Percentiles rank a stretch among this genome's conserved stretches.
Conservation (phyloP, 2,113 vertebrate genomes). For the Hipposideros armiger region DNA sequence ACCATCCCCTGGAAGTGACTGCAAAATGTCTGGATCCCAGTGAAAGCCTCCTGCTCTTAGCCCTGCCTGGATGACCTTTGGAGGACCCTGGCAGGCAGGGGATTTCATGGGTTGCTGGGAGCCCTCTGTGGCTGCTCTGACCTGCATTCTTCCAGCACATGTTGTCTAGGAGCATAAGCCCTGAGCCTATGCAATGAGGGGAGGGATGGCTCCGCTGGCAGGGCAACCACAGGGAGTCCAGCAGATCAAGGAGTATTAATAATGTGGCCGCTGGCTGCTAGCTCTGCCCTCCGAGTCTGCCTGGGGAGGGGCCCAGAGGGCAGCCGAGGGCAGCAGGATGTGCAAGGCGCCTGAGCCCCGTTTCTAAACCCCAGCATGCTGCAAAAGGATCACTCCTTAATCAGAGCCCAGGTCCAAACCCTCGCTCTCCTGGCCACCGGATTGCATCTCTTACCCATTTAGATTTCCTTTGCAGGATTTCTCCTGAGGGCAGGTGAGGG, state of each 20-base stretch:
- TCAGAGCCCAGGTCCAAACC: conserved; percentile 47
- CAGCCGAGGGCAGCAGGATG: neutral
- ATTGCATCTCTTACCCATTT: conserved; percentile 26
- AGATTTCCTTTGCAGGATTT: conserved; percentile 36
- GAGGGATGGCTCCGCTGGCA: neutral
- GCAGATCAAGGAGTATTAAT: conserved; percentile 54
- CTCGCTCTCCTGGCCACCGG: conserved; percentile 12
- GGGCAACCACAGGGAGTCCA: neutral
- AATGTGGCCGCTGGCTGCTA: neutral
- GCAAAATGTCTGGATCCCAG: neutral
- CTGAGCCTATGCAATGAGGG: neutral
- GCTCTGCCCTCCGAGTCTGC: neutral
- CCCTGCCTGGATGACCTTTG: neutral
- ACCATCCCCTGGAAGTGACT: neutral
- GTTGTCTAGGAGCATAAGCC: conserved; percentile 67
- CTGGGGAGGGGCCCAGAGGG: neutral
- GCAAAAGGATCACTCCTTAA: neutral
- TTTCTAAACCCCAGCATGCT: neutral
- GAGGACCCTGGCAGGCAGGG: neutral
- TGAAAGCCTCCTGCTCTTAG: neutral
- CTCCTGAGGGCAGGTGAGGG: neutral
- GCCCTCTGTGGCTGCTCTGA: neutral
- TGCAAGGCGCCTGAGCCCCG: neutral
- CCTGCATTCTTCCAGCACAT: conserved; percentile 17
- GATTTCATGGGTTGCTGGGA: conserved; percentile 5